Conservation (phyloP, 2,113 vertebrate genomes). For the Chelonoidis abingdonii region DNA sequence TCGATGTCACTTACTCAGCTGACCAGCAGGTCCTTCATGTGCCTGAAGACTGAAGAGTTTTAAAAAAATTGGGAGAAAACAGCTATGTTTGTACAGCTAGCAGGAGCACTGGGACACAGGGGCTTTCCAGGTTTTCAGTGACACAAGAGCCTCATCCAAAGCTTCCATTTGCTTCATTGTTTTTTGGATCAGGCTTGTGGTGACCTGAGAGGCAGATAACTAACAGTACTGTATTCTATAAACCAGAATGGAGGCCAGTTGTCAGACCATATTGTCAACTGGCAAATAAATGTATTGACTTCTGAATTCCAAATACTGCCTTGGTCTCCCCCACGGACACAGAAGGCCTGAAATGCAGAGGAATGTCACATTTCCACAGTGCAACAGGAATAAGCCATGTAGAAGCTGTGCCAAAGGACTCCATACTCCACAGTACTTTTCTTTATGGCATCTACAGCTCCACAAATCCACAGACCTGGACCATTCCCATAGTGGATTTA, state of each 20-base stretch:
- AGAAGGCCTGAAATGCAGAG: not conserved
- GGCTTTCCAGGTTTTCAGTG: not conserved
- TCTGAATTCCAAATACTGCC: not conserved
- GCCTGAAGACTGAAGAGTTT: not conserved
- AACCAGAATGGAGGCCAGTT: not conserved
- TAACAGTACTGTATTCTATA: not conserved
- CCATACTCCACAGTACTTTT: rapidly evolving
- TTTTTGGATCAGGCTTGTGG: not conserved
- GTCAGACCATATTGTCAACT: not conserved
- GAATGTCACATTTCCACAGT: not conserved
- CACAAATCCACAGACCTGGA: not conserved
- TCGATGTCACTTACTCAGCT: not conserved
- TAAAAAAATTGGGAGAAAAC: not conserved
- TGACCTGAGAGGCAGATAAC: not conserved
- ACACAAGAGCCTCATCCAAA: not conserved
- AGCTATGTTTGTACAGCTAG: not conserved
- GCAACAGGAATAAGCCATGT: not conserved
- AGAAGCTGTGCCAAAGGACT: not conserved
- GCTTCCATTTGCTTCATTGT: not conserved
- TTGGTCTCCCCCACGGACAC: not conserved
- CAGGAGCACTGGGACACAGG: not conserved
- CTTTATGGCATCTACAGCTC: not conserved
- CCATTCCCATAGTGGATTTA: not conserved
- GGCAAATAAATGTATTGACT: not conserved
- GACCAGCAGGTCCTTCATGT: slow-evolving; percentile 38